These are phyloP conservation scores for Anabacerthia variegaticeps DNA, from an alignment of 2,797 vertebrate genomes.

Conservation along the genomic window DNA sequence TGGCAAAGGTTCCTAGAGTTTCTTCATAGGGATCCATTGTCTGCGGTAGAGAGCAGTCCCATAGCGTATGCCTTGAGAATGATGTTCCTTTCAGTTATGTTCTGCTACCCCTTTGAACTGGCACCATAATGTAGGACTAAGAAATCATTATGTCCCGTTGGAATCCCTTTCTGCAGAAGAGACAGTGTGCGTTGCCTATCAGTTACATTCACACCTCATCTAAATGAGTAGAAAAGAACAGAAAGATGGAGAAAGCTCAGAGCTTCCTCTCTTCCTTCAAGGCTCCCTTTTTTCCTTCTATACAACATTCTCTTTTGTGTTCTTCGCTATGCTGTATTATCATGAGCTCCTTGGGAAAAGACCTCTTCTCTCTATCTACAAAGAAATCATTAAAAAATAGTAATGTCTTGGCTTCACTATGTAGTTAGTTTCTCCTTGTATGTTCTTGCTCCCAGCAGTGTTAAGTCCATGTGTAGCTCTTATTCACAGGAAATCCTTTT, in stretches of 20 bases:
- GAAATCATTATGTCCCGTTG: not conserved
- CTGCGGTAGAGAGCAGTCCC: not conserved
- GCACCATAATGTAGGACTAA: not conserved
- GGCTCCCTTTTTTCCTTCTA: conserved; percentile 5
- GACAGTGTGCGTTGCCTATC: not conserved
- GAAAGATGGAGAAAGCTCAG: conserved; percentile 15
- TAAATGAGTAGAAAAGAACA: conserved; percentile 18
- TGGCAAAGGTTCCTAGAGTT: not conserved
- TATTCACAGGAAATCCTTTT: conserved; percentile 68
- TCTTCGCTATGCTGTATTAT: conserved; percentile 13
- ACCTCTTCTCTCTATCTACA: conserved; percentile 50
- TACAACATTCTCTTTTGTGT: conserved; percentile 32
- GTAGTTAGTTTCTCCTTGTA: conserved; percentile 61
- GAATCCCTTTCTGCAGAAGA: not conserved
- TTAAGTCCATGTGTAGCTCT: conserved; percentile 64
- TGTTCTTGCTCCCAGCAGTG: conserved; percentile 65
- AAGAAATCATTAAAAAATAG: conserved; percentile 56
- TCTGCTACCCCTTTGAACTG: not conserved
- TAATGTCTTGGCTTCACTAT: conserved; percentile 42
- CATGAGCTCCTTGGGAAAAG: conserved; percentile 63
- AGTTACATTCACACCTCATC: conserved; percentile 4
- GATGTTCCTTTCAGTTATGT: not conserved
- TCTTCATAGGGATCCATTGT: not conserved
- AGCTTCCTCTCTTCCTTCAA: conserved; percentile 32
- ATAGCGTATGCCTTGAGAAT: not conserved